Percentiles rank a stretch among this genome's conserved stretches.
Evolutionary conservation across 2,888 invertebrate genomes (phyloP).

Genomic region (Rhamphomyia laevipes): DNA sequence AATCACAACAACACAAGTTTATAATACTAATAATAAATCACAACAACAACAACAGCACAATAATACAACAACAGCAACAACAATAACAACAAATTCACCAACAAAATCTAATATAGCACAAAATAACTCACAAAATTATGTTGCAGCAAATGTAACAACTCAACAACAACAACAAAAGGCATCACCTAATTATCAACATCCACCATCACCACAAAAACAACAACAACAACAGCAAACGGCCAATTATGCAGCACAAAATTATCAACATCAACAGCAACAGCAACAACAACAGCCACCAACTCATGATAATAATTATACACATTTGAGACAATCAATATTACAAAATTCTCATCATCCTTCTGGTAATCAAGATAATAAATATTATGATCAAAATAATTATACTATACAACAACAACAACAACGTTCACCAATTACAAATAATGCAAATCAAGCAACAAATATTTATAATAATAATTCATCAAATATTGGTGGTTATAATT

Average conservation of each 20-base stretch:
- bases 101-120: conserved; percentile 9
- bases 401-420: conserved; percentile 14
- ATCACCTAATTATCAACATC: conserved; percentile 18
- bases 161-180: conserved; percentile 18
- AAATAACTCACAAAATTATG: conserved; percentile 18
- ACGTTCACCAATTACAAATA: conserved; percentile 1
- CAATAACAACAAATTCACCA: conserved; percentile 9
- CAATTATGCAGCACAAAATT: conserved; percentile 7
- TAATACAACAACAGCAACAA: conserved; percentile 14
- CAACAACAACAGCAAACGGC: conserved; percentile 21
- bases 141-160: conserved; percentile 22
- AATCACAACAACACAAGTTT: conserved; percentile 25
- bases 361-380: conserved; percentile 18
- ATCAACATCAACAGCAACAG: conserved; percentile 16
- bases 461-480: conserved; percentile 4
- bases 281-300: conserved; percentile 25
- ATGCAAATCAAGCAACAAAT: not conserved
- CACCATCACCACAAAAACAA: conserved; percentile 18
- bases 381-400: conserved; percentile 27
- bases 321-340: conserved; percentile 33
- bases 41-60: conserved; percentile 21
- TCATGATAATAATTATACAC: conserved; percentile 25
- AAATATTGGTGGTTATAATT: not conserved
- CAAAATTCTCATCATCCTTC: conserved; percentile 36
- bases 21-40: conserved; percentile 19